Evolutionary conservation across 1,140 invertebrate species (phyloP).

Genomic region (Arctopsyche grandis): DNA sequence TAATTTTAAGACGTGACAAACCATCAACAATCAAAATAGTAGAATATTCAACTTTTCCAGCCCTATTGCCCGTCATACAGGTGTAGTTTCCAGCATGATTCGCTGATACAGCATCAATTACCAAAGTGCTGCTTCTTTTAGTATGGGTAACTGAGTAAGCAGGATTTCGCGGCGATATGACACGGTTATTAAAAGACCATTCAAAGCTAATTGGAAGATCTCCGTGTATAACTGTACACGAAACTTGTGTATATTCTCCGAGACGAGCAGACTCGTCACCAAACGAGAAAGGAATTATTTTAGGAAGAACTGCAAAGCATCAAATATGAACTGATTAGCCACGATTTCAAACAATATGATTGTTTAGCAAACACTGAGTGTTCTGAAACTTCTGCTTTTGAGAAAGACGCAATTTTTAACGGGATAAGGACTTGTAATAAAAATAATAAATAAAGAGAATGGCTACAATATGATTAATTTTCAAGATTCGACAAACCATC

Average conservation of each 20-base stretch:
- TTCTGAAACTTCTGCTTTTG: too few species aligned
- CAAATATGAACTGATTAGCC: background rate
- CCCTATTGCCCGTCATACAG: slow-evolving; percentile 81
- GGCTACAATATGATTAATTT: too few species aligned
- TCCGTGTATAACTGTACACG: slow-evolving; percentile 87
- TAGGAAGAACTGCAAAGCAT: slow-evolving; percentile 67
- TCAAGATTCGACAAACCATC: slow-evolving; percentile 70
- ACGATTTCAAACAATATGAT: too few species aligned
- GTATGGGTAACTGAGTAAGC: slow-evolving; percentile 74
- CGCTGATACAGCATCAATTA: slow-evolving; percentile 76
- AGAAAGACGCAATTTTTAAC: too few species aligned
- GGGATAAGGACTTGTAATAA: too few species aligned
- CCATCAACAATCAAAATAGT: slow-evolving; percentile 77
- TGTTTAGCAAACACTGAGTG: too few species aligned
- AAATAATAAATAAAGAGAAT: too few species aligned
- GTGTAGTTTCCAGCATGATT: slow-evolving; percentile 83
- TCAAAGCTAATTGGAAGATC: slow-evolving; percentile 83
- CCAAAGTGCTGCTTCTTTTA: slow-evolving; percentile 75
- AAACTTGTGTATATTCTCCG: slow-evolving; percentile 76
- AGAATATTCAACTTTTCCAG: slow-evolving; percentile 72
- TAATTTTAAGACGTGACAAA: slow-evolving; percentile 60
- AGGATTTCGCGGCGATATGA: slow-evolving; percentile 68
- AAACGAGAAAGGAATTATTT: slow-evolving; percentile 70
- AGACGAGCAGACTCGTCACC: slow-evolving; percentile 76
- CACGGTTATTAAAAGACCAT: slow-evolving; percentile 75